These are phyloP conservation scores for Noctilio leporinus DNA, from an alignment of 2,113 vertebrate species.

Conservation along the genomic window DNA sequence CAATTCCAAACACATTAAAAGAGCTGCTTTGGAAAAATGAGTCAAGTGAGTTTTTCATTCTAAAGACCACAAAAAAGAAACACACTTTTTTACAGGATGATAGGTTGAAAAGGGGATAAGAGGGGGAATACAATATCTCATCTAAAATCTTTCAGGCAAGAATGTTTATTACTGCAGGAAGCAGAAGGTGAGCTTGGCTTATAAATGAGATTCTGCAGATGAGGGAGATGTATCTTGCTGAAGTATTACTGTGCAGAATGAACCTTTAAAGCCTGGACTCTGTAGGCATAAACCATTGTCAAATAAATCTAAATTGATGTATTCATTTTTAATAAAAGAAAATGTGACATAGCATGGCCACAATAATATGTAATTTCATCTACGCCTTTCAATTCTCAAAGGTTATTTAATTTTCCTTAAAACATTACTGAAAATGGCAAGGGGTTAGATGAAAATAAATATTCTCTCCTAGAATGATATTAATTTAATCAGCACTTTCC, in stretches of 20 bases:
- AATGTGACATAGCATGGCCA: slow-evolving; percentile 61
- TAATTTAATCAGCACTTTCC: slow-evolving; percentile 66
- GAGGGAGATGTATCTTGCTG: slow-evolving; percentile 75
- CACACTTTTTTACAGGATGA: slow-evolving; percentile 49
- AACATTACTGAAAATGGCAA: slow-evolving; percentile 71
- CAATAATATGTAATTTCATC: slow-evolving; percentile 72
- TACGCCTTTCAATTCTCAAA: slow-evolving; percentile 74
- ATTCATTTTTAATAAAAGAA: slow-evolving; percentile 77
- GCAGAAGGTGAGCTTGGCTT: slow-evolving; percentile 73
- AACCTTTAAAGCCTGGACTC: slow-evolving; percentile 71
- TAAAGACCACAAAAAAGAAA: slow-evolving; percentile 68
- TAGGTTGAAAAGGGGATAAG: slow-evolving; percentile 69
- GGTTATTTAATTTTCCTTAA: slow-evolving; percentile 77
- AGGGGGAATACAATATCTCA: slow-evolving; percentile 71
- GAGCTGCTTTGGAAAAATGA: slow-evolving; percentile 73
- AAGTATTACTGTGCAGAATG: slow-evolving; percentile 65
- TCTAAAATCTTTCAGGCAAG: slow-evolving; percentile 77
- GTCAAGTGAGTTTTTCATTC: slow-evolving; percentile 64
- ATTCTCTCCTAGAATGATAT: slow-evolving; percentile 60
- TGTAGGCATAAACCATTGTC: slow-evolving; percentile 71
- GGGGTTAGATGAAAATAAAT: slow-evolving; percentile 73
- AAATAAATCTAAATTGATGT: slow-evolving; percentile 77
- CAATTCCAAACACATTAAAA: slow-evolving; percentile 75
- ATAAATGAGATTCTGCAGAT: slow-evolving; percentile 75
- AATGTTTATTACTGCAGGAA: slow-evolving; percentile 72